These are phyloP conservation scores for Steatornis caripensis DNA, from an alignment of 2,113 vertebrate genomes.

Conservation along the genomic window DNA sequence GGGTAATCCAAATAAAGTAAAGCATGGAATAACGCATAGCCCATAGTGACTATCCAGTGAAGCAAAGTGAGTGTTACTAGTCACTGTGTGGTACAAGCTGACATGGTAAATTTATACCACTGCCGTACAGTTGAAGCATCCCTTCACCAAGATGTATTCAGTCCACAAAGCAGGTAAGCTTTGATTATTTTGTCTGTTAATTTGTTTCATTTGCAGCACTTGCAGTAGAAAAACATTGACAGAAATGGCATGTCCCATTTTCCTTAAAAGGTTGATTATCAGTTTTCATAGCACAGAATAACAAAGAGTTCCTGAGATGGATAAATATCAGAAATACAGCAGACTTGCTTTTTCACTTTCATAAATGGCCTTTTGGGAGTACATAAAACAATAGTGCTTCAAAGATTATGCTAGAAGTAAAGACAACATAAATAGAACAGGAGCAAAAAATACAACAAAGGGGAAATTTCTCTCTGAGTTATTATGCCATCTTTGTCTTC, in stretches of 20 bases:
- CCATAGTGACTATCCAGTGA: neutral
- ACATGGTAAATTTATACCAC: neutral
- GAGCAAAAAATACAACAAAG: neutral
- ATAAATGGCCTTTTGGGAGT: neutral
- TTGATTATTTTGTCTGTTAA: neutral
- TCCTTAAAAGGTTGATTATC: slow-evolving; percentile 20
- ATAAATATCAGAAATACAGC: neutral
- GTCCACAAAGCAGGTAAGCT: neutral
- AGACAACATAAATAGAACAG: neutral
- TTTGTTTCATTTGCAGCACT: neutral
- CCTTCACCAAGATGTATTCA: neutral
- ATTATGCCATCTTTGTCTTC: neutral
- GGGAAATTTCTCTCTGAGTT: neutral
- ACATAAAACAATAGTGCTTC: neutral
- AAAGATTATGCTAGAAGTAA: neutral
- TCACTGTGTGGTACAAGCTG: neutral
- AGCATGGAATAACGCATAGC: neutral
- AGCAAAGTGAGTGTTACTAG: neutral
- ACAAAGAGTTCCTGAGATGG: neutral
- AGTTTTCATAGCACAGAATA: neutral
- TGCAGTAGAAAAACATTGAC: neutral
- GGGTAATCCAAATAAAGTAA: neutral
- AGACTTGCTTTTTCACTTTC: neutral
- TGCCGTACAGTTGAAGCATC: neutral
- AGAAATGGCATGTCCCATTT: neutral